Evolutionary conservation across 1,140 invertebrate genomes (phyloP), one percentile per base, ranked within the genome.

Genomic region (Mamestra configurata): DNA sequence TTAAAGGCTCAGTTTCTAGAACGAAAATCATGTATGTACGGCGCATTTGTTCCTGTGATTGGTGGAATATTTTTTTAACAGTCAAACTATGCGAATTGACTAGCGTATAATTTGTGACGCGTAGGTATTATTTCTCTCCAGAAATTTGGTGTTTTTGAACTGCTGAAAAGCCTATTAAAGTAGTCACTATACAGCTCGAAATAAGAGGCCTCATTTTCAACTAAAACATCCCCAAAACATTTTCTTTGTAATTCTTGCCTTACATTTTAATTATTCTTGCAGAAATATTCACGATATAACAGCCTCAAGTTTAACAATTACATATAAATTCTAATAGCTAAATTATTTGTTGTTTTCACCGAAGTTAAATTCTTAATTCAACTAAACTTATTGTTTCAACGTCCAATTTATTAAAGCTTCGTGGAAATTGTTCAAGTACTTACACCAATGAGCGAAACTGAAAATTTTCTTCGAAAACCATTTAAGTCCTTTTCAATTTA

Each of bases 311-410:
- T 68, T 18, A 68, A 24, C 64, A 49, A 68, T 46, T 68, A 68
- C 37, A 20, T 68, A 68, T 64, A 24, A 61, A 61, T 35, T 35
- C 27, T 61, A 27, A 31, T 6, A n/a, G 18, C 20, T 20, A 66
- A 68, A 68, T 27, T 46, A 40, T 27, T 68, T 24, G 37, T 46
- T n/a, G 24, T 46, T 46, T 43, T 15, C 22, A 11, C 40, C 11
- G 18, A 46, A 68, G 46, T 46, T 68, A 46, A 68, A 68, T 68
- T 68, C 64, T 68, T 46, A 18, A 68, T 68, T 46, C 22, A 43
- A n/a, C 43, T 43, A n/a, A 46, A 68, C 20, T 68, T 46, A 46
- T 46, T 68, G 64, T 68, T 68, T 27, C 37, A 10, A 46, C 27
- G 64, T 27, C 35, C 31, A 40, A 64, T 68, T 68, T 68, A 68